phyloP scores from a whole-genome alignment of 1,140 invertebrate species.

The Dreissena polymorpha region DNA sequence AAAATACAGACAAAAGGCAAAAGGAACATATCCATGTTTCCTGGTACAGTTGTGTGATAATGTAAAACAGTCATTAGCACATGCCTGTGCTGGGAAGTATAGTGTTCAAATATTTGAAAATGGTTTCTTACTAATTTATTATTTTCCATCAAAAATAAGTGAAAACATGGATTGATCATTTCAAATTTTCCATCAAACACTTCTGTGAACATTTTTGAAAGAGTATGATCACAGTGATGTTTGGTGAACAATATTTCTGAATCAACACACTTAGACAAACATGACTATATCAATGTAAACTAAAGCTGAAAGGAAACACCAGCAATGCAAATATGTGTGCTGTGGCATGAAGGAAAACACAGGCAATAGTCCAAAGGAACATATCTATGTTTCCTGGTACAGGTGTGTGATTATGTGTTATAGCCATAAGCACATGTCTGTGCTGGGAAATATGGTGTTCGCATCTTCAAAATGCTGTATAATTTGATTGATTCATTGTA shows the following conservation, averaged over 20 bases:
- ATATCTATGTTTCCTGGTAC: conserved; percentile 7
- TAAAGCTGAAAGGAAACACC: too few species aligned
- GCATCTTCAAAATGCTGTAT: too few species aligned
- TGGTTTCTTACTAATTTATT: neutral
- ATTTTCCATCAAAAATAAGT: neutral
- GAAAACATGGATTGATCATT: neutral
- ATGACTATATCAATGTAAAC: too few species aligned
- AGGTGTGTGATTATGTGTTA: conserved; percentile 2
- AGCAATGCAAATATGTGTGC: too few species aligned
- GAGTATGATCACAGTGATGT: conserved; percentile 9
- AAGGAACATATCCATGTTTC: neutral
- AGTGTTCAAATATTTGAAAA: neutral
- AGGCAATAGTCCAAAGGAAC: neutral
- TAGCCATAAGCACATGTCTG: conserved; percentile 33
- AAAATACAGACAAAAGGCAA: too few species aligned
- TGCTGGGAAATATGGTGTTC: conserved; percentile 19
- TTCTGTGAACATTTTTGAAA: conserved; percentile 2
- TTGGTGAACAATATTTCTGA: neutral
- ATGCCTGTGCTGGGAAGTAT: conserved; percentile 20
- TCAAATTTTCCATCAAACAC: neutral
- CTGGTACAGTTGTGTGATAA: conserved; percentile 2
- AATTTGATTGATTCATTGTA: too few species aligned
- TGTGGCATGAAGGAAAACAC: neutral
- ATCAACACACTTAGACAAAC: too few species aligned
- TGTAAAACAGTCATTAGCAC: conserved; percentile 2